Conservation (phyloP, 2,797 vertebrate genomes). For the Carcharodon carcharias region DNA sequence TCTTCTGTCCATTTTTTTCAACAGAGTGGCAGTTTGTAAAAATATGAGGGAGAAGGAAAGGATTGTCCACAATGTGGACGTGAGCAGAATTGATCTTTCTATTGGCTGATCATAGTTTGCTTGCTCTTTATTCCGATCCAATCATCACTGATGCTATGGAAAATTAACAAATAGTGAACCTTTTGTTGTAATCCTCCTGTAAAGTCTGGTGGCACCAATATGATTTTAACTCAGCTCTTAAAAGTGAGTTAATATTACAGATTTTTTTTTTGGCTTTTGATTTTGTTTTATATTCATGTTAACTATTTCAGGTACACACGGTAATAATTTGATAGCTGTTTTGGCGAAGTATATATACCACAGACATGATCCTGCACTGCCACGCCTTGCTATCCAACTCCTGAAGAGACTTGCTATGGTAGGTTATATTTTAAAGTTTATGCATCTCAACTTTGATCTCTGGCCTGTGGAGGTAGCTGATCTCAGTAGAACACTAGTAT, state of each 20-base stretch:
- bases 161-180: background rate
- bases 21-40: background rate
- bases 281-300: background rate
- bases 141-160: background rate
- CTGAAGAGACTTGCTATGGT: conserved; percentile 91
- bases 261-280: background rate
- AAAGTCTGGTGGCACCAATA: background rate
- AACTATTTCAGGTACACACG: conserved; percentile 68
- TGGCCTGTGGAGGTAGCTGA: background rate
- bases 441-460: background rate
- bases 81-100: background rate
- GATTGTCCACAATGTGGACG: background rate
- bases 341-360: conserved; percentile 98
- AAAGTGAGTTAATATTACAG: background rate
- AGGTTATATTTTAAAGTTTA: conserved; percentile 42
- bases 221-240: background rate
- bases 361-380: conserved; percentile 87
- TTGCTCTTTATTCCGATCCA: background rate
- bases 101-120: background rate
- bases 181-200: background rate
- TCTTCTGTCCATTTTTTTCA: background rate
- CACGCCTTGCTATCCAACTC: conserved; percentile 87
- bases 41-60: background rate
- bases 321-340: conserved; percentile 89
- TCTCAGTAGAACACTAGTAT: background rate